These are phyloP conservation scores for Laticauda laticaudata DNA, from an alignment of 2,113 vertebrate species.

Conservation along the genomic window DNA sequence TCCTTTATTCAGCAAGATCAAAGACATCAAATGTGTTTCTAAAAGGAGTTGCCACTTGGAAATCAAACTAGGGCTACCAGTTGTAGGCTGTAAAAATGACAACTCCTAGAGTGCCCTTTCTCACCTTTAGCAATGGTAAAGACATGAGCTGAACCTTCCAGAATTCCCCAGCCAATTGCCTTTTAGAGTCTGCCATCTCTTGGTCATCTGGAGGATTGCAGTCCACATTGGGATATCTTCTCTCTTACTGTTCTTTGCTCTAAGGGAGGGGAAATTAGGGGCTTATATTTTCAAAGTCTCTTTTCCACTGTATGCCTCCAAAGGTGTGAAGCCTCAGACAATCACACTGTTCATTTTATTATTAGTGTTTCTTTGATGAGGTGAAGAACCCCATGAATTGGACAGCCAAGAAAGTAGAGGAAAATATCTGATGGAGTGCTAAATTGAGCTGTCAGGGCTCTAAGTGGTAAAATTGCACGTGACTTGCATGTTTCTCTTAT, in stretches of 20 bases:
- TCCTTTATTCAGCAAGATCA: not conserved
- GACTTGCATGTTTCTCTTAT: not conserved
- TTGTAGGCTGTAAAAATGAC: not conserved
- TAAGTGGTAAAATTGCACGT: not conserved
- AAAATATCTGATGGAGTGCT: not conserved
- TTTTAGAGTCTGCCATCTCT: not conserved
- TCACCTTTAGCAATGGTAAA: not conserved
- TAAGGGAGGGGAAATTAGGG: not conserved
- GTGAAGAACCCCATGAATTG: not conserved
- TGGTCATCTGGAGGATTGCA: not conserved
- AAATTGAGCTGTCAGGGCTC: not conserved
- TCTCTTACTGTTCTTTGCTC: not conserved
- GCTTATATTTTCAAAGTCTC: not conserved
- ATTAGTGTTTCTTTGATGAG: not conserved
- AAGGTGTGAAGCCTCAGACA: not conserved
- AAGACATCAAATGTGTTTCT: not conserved
- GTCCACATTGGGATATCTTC: not conserved
- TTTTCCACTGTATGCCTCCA: not conserved
- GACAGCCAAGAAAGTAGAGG: not conserved
- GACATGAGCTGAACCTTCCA: not conserved
- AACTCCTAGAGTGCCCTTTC: not conserved
- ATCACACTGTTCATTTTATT: not conserved
- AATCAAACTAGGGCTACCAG: not conserved
- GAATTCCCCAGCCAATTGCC: not conserved
- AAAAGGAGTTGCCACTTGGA: not conserved